These are phyloP conservation scores for Eristalis tenax DNA, from an alignment of 2,888 invertebrate species.

Conservation along the genomic window DNA sequence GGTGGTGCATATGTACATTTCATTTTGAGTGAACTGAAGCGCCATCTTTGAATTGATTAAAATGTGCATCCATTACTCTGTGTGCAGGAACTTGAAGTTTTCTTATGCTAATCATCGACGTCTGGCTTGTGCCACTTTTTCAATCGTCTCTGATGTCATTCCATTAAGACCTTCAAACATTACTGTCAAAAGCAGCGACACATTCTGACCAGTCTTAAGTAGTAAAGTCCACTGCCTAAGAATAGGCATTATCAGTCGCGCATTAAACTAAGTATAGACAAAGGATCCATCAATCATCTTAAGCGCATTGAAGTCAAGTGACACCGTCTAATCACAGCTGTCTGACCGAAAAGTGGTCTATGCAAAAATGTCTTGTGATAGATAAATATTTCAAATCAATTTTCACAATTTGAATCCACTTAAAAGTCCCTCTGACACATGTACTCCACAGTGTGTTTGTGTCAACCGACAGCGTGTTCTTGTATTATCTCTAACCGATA, in stretches of 20 bases:
- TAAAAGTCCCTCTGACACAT: constrained; percentile 18
- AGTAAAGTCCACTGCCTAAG: neutral
- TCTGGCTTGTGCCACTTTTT: neutral
- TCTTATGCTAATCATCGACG: neutral
- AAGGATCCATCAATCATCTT: neutral
- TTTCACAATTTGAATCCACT: neutral
- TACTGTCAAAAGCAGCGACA: neutral
- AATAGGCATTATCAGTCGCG: neutral
- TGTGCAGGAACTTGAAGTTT: no score
- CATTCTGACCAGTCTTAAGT: neutral
- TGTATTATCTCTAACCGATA: constrained; percentile 18
- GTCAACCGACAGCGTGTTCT: constrained; percentile 18
- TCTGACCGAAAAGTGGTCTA: neutral
- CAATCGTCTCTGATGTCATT: no score
- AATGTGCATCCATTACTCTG: constrained; percentile 52
- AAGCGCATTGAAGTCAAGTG: neutral
- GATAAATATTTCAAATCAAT: constrained; percentile 36
- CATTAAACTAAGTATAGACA: neutral
- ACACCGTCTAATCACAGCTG: neutral
- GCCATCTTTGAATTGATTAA: constrained; percentile 70
- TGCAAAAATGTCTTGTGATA: constrained; percentile 40
- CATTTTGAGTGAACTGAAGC: constrained; percentile 64
- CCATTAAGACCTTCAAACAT: neutral
- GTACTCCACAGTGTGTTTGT: neutral
- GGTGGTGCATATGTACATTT: constrained; percentile 70